Percentiles rank a stretch among this genome's conserved stretches.
phyloP scores from a whole-genome alignment of 2,888 invertebrate species.

The Drosophila nigricruria region DNA sequence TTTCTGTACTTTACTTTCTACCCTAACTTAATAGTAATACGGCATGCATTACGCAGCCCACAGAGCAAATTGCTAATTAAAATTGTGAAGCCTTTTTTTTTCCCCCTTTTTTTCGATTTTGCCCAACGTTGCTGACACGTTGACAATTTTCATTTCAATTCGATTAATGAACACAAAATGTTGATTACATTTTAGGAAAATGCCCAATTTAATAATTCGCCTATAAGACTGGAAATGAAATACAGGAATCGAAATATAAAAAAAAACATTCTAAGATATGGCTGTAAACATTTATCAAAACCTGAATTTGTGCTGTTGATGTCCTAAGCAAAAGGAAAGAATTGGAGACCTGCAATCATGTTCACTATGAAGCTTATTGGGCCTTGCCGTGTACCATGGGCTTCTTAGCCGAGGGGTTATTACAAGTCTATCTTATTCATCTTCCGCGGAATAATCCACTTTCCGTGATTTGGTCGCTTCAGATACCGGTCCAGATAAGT shows the following conservation, averaged over 20 bases:
- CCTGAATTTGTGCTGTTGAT: constrained; percentile 2
- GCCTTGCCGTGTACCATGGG: neutral
- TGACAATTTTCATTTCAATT: constrained; percentile 64
- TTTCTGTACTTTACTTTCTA: neutral
- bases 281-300: neutral
- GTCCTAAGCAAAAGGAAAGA: neutral
- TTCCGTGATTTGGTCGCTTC: too few relatives aligned
- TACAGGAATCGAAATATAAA: neutral
- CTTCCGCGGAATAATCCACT: neutral
- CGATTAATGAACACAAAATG: too few relatives aligned
- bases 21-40: neutral
- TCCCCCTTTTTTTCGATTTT: constrained; percentile 1
- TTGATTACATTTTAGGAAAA: constrained; percentile 42
- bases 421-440: neutral
- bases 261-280: neutral
- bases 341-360: too few relatives aligned
- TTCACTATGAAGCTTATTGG: neutral
- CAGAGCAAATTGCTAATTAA: constrained; percentile 66
- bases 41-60: constrained; percentile 7
- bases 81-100: constrained; percentile 42
- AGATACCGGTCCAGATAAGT: neutral
- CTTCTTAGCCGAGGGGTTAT: neutral
- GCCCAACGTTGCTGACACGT: constrained; percentile 30
- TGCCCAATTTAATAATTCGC: constrained; percentile 31
- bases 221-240: neutral